A percentile compares a stretch with the other conserved stretches of the same genome.
phyloP scores from a whole-genome alignment of 2,797 vertebrate species.

The Orientallactaga sibirica region DNA sequence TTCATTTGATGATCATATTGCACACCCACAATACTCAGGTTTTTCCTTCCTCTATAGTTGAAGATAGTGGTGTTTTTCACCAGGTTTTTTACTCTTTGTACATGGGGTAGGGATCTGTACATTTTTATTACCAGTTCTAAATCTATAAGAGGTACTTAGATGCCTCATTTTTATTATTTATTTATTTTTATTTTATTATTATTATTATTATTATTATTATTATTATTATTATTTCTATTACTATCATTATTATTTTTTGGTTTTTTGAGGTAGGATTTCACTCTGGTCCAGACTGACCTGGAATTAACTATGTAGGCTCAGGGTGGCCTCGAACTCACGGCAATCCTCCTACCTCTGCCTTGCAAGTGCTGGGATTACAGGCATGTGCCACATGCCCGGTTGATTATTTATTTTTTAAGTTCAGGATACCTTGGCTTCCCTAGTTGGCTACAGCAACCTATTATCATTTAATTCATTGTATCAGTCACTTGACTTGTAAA shows the following conservation, averaged over 20 bases:
- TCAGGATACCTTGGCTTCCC: background rate
- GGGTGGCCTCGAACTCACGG: too few relatives aligned
- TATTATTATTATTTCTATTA: too few relatives aligned
- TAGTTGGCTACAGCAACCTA: background rate
- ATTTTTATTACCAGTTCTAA: background rate
- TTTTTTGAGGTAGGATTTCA: too few relatives aligned
- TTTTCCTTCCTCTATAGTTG: background rate
- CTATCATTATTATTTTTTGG: too few relatives aligned
- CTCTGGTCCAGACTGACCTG: too few relatives aligned
- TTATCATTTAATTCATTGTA: background rate
- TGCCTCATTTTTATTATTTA: background rate
- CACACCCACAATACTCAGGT: background rate
- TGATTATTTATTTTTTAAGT: background rate
- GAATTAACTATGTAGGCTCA: too few relatives aligned
- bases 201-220: too few relatives aligned
- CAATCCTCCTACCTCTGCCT: too few relatives aligned
- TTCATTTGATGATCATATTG: background rate
- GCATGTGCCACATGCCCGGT: too few relatives aligned
- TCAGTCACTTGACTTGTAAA: conserved; percentile 32
- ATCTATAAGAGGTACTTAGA: background rate
- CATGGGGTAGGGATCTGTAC: background rate
- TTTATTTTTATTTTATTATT: background rate
- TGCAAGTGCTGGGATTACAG: too few relatives aligned
- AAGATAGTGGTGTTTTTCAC: background rate
- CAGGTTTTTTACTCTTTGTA: background rate